Base-by-base conservation (phyloP, 2,113 vertebrate species). In the Neoarius graeffei region DNA sequence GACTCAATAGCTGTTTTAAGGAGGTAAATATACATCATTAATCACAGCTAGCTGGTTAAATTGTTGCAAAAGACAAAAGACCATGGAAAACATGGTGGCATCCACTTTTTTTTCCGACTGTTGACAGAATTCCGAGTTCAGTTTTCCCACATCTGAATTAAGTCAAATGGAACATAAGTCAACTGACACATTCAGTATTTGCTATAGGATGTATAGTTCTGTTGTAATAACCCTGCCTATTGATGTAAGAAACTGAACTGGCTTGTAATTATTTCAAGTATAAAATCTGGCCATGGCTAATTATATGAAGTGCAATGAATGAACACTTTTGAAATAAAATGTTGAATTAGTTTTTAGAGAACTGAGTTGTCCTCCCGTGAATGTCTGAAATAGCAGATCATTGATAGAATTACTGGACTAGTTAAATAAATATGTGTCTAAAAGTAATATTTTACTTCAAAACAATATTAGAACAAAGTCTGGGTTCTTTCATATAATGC, bases 151-250 rank as follows among this genome's bases (percentile, higher is more conserved):
- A 20, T 73, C 17, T 76, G 20, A 50, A 23, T 25, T 76, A 59
- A 76, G 42, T 42, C 42, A 42, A 42, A 42, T 42, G 42, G 3
- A 42, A 42, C 42, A 42, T 42, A 42, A 42, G 62, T 60, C 20
- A 59, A 60, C 60, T 42, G 60, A 62, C 62, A 35, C 74, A 71
- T 86, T 62, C 59, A 79, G 71, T 71, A 89, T 62, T n/a, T 52
- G 67, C 73, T 60, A 81, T 59, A 48, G 69, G 27, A 85, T 7
- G 50, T 57, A 5, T 35, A 20, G 50, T 42, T 74, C 42, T 54
- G 74, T 66, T 52, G 30, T 25, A 48, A 66, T 83, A 66, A 48
- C 35, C 4, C 7, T 35, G 48, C 5, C 6, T 56, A n/a, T 20
- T 50, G 50, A 50, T 77, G 23, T 64, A 25, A 15, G 20, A 52